Conservation (phyloP, 2,113 vertebrate species). For the Gasterosteus nipponicus region DNA sequence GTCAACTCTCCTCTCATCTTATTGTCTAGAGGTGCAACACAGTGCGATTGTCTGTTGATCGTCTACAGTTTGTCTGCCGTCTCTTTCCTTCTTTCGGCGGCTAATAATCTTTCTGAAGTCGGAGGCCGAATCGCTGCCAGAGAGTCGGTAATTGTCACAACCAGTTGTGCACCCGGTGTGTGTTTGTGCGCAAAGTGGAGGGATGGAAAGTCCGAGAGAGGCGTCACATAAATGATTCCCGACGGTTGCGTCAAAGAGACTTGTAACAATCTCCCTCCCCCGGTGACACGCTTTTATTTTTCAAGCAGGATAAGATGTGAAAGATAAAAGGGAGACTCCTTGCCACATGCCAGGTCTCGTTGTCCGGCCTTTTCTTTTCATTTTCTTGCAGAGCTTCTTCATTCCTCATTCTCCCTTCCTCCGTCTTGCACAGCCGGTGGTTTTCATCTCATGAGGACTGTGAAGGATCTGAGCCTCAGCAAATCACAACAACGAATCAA, state of each 20-base stretch:
- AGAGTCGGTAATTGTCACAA: conserved; percentile 18
- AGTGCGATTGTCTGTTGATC: conserved; percentile 18
- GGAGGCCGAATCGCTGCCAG: conserved; percentile 8
- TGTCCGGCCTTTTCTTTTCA: background rate
- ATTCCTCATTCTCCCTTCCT: background rate
- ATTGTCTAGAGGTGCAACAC: background rate
- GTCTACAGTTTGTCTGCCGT: conserved; percentile 18
- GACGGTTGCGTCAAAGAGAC: background rate
- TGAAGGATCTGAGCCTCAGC: too few relatives aligned
- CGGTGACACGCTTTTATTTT: background rate
- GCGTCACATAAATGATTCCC: background rate
- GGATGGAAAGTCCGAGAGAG: background rate
- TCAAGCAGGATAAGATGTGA: background rate
- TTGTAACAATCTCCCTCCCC: background rate
- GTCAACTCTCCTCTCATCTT: background rate
- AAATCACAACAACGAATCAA: too few relatives aligned
- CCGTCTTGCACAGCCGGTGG: conserved; percentile 18
- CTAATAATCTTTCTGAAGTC: conserved; percentile 22
- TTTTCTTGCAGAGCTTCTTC: background rate
- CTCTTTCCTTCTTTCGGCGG: conserved; percentile 1
- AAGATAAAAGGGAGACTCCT: background rate
- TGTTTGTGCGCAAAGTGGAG: conserved; percentile 16
- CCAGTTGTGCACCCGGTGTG: background rate
- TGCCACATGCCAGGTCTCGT: background rate
- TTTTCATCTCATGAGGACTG: background rate